Evolutionary conservation across 1,140 invertebrate species (phyloP).

Genomic region (Holotrichia oblita): DNA sequence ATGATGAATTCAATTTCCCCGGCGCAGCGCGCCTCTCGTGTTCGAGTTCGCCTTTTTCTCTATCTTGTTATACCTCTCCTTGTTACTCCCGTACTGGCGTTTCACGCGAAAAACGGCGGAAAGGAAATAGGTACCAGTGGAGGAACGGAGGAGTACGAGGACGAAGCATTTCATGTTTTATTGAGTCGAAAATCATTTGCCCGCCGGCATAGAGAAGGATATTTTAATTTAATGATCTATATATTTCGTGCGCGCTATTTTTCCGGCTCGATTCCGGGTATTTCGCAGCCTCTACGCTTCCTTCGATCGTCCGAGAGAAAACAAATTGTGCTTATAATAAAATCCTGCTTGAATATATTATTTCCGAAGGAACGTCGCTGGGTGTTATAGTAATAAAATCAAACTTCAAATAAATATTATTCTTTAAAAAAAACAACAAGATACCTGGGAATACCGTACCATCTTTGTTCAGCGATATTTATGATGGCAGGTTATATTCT

Average conservation of each 20-base stretch:
- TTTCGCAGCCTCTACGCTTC: background rate
- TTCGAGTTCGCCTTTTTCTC: background rate
- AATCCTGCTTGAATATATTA: constrained; percentile 1
- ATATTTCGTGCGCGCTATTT: constrained; percentile 9
- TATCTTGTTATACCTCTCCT: background rate
- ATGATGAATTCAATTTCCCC: constrained; percentile 29
- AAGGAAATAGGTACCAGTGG: background rate
- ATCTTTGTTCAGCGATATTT: too few species aligned
- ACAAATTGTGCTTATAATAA: constrained; percentile 9
- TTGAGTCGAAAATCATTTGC: constrained; percentile 31
- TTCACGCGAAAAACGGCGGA: background rate
- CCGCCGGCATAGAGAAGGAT: background rate
- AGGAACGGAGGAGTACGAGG: background rate
- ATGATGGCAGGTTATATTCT: too few species aligned
- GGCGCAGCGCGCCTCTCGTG: background rate
- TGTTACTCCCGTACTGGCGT: background rate
- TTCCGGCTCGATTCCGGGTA: background rate
- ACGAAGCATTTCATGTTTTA: constrained; percentile 22
- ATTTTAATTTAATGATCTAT: constrained; percentile 36
- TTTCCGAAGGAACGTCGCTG: background rate
- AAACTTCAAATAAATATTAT: too few species aligned
- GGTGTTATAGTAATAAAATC: too few species aligned
- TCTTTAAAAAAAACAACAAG: too few species aligned
- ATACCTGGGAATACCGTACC: too few species aligned
- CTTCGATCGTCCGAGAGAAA: background rate